These are phyloP conservation scores for Parazoanthus atlanticus DNA, from an alignment of 92 coral and sea anemone genomes.

Conservation along the genomic window DNA sequence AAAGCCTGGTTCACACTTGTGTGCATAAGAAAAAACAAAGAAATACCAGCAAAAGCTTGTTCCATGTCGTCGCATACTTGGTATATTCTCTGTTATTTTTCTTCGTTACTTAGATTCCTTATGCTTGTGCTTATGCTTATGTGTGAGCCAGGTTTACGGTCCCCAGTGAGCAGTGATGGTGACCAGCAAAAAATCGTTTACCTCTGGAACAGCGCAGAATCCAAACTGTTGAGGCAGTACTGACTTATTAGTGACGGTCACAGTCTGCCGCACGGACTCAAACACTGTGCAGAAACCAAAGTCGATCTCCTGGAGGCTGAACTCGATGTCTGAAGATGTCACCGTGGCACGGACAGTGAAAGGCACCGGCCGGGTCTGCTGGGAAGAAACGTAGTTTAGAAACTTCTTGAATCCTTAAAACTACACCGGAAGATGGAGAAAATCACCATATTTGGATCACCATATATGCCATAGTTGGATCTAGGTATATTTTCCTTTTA, in stretches of 20 bases:
- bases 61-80: no score
- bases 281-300: conserved; percentile 90
- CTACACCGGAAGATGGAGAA: no score
- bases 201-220: conserved; percentile 98
- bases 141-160: neutral
- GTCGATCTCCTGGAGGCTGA: conserved; percentile 78
- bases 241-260: conserved; percentile 86
- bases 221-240: conserved; percentile 94
- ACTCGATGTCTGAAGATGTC: conserved; percentile 95
- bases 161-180: neutral
- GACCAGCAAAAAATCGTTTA: conserved; percentile 35
- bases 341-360: conserved; percentile 88
- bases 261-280: conserved; percentile 92
- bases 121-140: no score
- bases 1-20: no score
- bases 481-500: no score
- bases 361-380: conserved; percentile 92
- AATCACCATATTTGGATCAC: no score
- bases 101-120: no score
- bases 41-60: no score
- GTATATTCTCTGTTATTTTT: no score
- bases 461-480: no score
- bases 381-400: neutral
- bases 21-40: no score
- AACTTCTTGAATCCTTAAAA: no score